phyloP scores from a whole-genome alignment of 1,140 invertebrate genomes.

The Bilobella aurantiaca region DNA sequence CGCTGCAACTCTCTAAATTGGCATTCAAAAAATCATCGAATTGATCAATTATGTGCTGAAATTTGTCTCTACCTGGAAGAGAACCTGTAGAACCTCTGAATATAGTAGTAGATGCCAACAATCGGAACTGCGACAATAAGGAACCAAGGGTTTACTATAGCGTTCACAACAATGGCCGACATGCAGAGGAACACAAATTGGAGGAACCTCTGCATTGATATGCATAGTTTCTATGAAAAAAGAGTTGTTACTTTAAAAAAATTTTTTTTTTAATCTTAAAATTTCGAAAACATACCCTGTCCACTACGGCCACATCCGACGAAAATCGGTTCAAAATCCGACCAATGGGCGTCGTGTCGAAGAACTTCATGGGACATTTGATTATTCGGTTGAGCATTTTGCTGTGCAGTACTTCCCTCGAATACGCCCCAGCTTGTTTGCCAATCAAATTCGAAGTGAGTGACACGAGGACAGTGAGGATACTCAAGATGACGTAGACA shows the following conservation, averaged over 20 bases:
- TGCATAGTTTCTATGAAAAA: slow-evolving; percentile 58
- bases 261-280: no score
- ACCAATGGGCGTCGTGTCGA: slow-evolving; percentile 46
- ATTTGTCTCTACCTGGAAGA: slow-evolving; percentile 51
- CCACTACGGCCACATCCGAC: slow-evolving; percentile 47
- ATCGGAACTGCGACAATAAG: slow-evolving; percentile 55
- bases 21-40: background rate
- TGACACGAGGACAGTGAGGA: slow-evolving; percentile 49
- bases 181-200: slow-evolving; percentile 60
- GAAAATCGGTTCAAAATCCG: slow-evolving; percentile 47
- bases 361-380: slow-evolving; percentile 40
- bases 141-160: slow-evolving; percentile 59
- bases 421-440: slow-evolving; percentile 37
- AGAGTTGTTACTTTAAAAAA: no score
- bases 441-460: slow-evolving; percentile 45
- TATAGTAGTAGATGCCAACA: slow-evolving; percentile 52
- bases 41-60: slow-evolving; percentile 11
- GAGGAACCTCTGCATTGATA: slow-evolving; percentile 57
- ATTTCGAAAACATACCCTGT: slow-evolving; percentile 39
- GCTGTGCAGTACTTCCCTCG: slow-evolving; percentile 37
- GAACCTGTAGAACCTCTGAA: slow-evolving; percentile 60
- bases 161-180: slow-evolving; percentile 61
- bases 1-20: slow-evolving; percentile 56
- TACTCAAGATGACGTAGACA: slow-evolving; percentile 48
- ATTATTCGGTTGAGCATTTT: slow-evolving; percentile 39